Conservation (phyloP, 2,888 invertebrate species). For the Watsonalla binaria region DNA sequence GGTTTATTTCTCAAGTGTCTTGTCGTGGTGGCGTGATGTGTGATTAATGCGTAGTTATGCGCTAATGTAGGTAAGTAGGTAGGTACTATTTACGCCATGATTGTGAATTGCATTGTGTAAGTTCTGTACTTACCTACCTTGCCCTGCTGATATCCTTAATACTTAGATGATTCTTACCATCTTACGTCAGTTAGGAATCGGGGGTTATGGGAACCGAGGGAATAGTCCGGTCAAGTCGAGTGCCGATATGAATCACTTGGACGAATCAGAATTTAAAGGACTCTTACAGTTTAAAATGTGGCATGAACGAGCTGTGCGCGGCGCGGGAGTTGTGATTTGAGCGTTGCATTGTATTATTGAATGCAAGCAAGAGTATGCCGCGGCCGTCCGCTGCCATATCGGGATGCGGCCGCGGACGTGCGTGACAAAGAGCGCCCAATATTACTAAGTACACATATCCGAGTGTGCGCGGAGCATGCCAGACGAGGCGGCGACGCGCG, state of each 20-base stretch:
- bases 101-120: not conserved
- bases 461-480: conserved; percentile 21
- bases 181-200: too few species aligned
- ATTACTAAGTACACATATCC: conserved; percentile 5
- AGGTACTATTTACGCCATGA: not conserved
- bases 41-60: conserved; percentile 3
- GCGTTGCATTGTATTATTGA: not conserved
- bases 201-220: too few species aligned
- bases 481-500: conserved; percentile 46
- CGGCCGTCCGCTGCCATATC: not conserved
- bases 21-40: conserved; percentile 15
- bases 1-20: conserved; percentile 17
- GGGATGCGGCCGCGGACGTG: conserved; percentile 18
- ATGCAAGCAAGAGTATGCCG: not conserved
- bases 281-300: too few species aligned
- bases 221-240: too few species aligned
- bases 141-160: too few species aligned
- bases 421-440: conserved; percentile 27
- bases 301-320: conserved; percentile 11
- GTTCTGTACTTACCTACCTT: not conserved
- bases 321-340: conserved; percentile 3
- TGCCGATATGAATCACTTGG: too few species aligned
- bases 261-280: too few species aligned
- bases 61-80: conserved; percentile 4
- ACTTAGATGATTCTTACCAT: too few species aligned